These are phyloP conservation scores for Hypolimnas misippus DNA, from an alignment of 2,888 invertebrate genomes.

Conservation along the genomic window DNA sequence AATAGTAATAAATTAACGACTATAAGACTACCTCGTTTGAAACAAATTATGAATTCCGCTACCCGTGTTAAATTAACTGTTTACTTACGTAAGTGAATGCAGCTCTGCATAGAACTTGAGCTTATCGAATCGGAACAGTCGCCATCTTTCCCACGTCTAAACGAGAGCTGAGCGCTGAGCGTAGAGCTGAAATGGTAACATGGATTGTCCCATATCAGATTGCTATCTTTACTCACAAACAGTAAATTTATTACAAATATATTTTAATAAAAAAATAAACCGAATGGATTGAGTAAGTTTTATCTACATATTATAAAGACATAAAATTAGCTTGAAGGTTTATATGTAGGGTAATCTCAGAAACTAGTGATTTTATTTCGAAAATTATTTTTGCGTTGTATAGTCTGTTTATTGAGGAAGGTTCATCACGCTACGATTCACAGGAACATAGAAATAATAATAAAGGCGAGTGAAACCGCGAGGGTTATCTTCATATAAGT, in stretches of 20 bases:
- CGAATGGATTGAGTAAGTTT: too few species aligned
- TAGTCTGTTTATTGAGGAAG: too few species aligned
- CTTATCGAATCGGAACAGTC: conserved; percentile 43
- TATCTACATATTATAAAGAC: not conserved
- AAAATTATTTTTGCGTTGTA: too few species aligned
- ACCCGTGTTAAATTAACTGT: conserved; percentile 35
- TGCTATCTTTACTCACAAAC: conserved; percentile 34
- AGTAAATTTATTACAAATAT: conserved; percentile 16
- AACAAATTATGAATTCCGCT: conserved; percentile 22
- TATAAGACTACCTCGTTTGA: not conserved
- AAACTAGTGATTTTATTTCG: too few species aligned
- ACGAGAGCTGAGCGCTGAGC: conserved; percentile 24
- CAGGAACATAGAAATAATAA: too few species aligned
- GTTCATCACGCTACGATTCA: too few species aligned
- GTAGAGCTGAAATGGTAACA: conserved; percentile 37
- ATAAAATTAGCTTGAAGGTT: too few species aligned
- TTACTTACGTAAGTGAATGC: conserved; percentile 37
- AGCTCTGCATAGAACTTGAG: conserved; percentile 32
- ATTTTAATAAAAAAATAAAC: not conserved
- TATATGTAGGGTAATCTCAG: too few species aligned
- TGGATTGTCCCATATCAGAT: conserved; percentile 37
- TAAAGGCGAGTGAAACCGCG: too few species aligned
- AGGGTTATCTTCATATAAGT: too few species aligned
- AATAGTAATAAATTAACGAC: too few species aligned
- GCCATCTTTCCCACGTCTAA: conserved; percentile 43